Base-by-base conservation (phyloP, 1,140 invertebrate species). In the Bombus picipes region DNA sequence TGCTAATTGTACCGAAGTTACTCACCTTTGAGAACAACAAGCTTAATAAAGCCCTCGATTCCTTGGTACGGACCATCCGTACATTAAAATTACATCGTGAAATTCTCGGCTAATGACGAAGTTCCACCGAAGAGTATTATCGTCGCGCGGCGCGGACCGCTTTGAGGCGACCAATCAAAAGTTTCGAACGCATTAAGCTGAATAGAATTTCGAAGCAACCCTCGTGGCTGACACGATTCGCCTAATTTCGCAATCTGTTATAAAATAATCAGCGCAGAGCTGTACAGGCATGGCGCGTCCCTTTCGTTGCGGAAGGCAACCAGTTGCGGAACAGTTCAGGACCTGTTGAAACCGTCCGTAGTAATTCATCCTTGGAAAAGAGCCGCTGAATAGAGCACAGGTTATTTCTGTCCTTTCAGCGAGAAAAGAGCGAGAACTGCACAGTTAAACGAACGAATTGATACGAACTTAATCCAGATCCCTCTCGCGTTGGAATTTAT, bases 151-250 rank as follows among this genome's bases (percentile, higher is more conserved):
- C 75, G 74, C 71, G 34, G 22, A 3, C 18, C 37, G 43, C 72
- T 87, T 89, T 71, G 75, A 89, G 73, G 65, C 43, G 57, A 66
- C 78, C 72, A 86, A 89, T 86, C 68, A 87, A 89, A 86, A 81
- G 68, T 90, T 90, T 66, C 79, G 53, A 83, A 82, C 77, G 85
- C 28, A 53, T 66, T 72, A 80, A 90, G 85, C 59, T 66, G 89
- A 84, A 90, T 90, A 74, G 85, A 87, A 90, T 90, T 90, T 90
- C 74, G 74, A 68, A 77, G 62, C 34, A 34, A 22, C n/a, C 59
- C 9, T 2, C 22, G 81, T 37, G 47, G 28, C 34, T 5, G n/a
- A 47, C 47, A n/a, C 37, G 74, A 57, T 34, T 53, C 43, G 62
- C 28, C 43, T 57, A 8, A 77, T 41, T 77, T 34, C 9, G 6